These are phyloP conservation scores for Keiferia lycopersicella DNA, from an alignment of 2,888 invertebrate species.

Conservation along the genomic window DNA sequence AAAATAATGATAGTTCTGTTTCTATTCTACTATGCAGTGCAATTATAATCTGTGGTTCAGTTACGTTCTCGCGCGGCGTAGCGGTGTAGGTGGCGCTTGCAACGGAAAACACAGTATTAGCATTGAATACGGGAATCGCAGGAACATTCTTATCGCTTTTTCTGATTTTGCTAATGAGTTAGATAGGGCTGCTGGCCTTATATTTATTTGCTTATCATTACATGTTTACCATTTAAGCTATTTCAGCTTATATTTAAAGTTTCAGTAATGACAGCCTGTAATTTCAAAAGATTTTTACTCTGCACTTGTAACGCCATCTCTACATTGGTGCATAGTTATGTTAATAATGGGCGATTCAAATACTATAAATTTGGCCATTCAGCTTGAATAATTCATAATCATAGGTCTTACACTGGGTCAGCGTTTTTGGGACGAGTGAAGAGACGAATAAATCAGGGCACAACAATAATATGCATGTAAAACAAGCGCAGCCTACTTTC, in stretches of 20 bases:
- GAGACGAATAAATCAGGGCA: constrained; percentile 10
- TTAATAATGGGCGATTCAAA: background rate
- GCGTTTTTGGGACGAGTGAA: background rate
- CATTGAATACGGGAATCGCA: constrained; percentile 37
- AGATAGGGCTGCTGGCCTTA: constrained; percentile 31
- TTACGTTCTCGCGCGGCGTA: constrained; percentile 26
- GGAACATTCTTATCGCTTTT: constrained; percentile 31
- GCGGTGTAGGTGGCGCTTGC: constrained; percentile 12
- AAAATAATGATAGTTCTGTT: constrained; percentile 27
- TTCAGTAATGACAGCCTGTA: too few species aligned
- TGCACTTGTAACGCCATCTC: too few species aligned
- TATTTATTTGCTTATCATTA: background rate
- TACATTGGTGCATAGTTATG: background rate
- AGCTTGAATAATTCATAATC: background rate
- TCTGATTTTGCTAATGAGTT: constrained; percentile 33
- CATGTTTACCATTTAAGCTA: background rate
- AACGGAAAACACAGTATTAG: constrained; percentile 29
- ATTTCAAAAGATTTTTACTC: too few species aligned
- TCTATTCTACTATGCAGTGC: background rate
- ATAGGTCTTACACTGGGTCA: background rate
- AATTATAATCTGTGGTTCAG: constrained; percentile 28
- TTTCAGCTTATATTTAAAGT: background rate
- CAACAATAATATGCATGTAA: constrained; percentile 2
- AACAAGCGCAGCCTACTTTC: constrained; percentile 45
- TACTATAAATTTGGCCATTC: too few species aligned